A percentile compares a stretch with the other conserved stretches of the same genome.
phyloP scores from a whole-genome alignment of 2,888 invertebrate genomes.

The Mimas tiliae region DNA sequence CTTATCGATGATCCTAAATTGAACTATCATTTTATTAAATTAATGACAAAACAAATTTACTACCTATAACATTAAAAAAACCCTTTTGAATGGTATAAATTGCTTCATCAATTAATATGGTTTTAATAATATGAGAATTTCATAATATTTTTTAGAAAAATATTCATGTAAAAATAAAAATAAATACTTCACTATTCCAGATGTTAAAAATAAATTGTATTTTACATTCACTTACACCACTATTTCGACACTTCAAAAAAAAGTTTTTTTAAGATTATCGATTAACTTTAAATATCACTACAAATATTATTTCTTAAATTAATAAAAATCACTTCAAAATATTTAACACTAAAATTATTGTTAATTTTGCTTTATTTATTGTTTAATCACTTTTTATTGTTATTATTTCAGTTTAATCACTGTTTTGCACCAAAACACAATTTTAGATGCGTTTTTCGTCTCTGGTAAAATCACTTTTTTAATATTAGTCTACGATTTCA shows the following conservation, averaged over 20 bases:
- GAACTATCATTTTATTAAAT: too few relatives aligned
- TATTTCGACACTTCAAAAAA: not conserved
- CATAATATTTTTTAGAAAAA: not conserved
- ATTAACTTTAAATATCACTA: too few relatives aligned
- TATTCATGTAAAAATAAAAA: not conserved
- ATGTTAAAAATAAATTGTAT: not conserved
- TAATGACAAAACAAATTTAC: not conserved
- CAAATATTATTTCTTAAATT: too few relatives aligned
- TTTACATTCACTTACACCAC: not conserved
- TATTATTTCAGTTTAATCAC: not conserved
- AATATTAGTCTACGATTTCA: conserved; percentile 1
- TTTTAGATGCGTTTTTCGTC: not conserved
- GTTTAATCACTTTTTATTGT: not conserved
- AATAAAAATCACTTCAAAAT: too few relatives aligned
- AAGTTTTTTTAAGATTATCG: not conserved
- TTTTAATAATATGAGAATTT: not conserved
- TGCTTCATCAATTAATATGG: not conserved
- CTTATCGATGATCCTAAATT: too few relatives aligned
- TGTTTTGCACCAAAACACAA: not conserved
- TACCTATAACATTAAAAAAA: not conserved
- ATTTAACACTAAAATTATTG: not conserved
- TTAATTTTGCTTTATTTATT: not conserved
- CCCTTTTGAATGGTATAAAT: not conserved
- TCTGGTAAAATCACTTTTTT: not conserved
- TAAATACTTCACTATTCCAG: not conserved